Evolutionary conservation across 2,113 vertebrate genomes (phyloP).

Genomic region (Dicerorhinus sumatrensis): DNA sequence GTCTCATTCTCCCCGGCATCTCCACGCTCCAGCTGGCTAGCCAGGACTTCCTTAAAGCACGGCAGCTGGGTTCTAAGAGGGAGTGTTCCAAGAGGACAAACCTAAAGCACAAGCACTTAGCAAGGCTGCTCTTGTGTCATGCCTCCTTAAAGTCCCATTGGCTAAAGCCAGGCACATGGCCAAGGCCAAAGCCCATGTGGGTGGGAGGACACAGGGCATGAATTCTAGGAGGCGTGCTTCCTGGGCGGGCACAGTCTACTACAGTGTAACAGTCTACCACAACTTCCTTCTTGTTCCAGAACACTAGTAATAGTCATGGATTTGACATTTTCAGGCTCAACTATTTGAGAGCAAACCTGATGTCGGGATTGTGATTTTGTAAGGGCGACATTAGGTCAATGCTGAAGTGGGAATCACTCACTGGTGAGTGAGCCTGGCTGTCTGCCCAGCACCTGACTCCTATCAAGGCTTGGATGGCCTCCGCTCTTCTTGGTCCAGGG

Average conservation of each 20-base stretch:
- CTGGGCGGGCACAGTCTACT: not conserved
- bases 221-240: not conserved
- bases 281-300: not conserved
- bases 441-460: too few relatives aligned
- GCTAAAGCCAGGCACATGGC: not conserved
- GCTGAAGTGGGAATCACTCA: not conserved
- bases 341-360: not conserved
- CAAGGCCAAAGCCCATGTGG: not conserved
- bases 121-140: not conserved
- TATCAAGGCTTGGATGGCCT: not conserved
- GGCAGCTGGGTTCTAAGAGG: not conserved
- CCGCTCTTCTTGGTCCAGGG: not conserved
- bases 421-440: not conserved
- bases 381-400: not conserved
- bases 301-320: not conserved
- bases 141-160: not conserved
- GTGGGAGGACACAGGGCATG: not conserved
- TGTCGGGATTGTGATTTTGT: not conserved
- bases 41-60: not conserved
- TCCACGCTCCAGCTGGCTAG: not conserved
- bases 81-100: not conserved
- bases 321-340: not conserved
- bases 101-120: not conserved
- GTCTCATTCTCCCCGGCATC: not conserved
- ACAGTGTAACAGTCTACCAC: too few relatives aligned